Conservation (phyloP, 2,113 vertebrate species). For the Daubentonia madagascariensis region DNA sequence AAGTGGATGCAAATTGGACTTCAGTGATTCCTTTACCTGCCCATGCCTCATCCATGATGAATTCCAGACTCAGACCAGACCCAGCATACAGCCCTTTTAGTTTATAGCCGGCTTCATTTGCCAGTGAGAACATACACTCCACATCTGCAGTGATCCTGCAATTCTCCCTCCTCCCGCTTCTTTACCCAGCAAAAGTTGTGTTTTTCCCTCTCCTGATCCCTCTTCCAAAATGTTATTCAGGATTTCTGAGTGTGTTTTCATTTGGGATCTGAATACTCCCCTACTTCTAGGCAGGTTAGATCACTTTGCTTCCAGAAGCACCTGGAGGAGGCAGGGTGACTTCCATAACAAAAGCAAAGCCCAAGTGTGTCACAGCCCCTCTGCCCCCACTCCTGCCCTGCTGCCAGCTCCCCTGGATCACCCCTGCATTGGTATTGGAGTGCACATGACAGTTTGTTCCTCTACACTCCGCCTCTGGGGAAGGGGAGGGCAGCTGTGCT, state of each 20-base stretch:
- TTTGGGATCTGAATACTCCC: not conserved
- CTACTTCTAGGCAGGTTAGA: not conserved
- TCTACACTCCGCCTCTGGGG: not conserved
- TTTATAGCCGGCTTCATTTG: not conserved
- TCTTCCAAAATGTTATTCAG: not conserved
- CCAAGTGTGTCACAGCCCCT: too few species aligned
- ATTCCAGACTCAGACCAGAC: not conserved
- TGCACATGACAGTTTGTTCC: not conserved
- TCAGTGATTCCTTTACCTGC: not conserved
- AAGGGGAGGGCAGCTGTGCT: not conserved
- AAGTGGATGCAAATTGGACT: not conserved
- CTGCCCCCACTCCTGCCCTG: not conserved
- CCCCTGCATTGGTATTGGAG: too few species aligned
- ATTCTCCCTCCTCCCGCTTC: not conserved
- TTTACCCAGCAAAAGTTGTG: not conserved
- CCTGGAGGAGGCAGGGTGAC: not conserved
- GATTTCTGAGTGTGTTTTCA: not conserved
- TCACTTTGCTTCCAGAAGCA: not conserved
- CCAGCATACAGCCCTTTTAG: accelerated
- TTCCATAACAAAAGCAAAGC: not conserved
- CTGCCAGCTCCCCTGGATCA: not conserved
- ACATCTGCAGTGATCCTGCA: not conserved
- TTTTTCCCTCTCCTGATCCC: not conserved
- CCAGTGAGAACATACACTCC: not conserved
- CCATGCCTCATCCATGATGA: too few species aligned